These are phyloP conservation scores for Rousettus madagascariensis DNA, from an alignment of 2,797 vertebrate genomes.

Conservation along the genomic window DNA sequence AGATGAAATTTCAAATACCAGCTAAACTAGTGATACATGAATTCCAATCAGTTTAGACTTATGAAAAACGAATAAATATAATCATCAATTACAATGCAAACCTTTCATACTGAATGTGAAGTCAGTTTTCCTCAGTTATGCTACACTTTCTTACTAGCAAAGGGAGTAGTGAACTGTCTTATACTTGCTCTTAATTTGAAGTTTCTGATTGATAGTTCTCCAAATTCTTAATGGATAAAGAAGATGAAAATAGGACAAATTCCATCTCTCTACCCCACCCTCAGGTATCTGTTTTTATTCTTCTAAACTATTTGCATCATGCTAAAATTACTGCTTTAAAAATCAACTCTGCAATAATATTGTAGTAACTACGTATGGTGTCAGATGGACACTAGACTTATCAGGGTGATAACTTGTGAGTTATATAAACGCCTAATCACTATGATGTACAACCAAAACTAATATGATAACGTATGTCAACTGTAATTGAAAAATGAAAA, in stretches of 20 bases:
- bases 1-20: slow-evolving; percentile 26
- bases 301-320: slow-evolving; percentile 10
- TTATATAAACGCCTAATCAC: not conserved
- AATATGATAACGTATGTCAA: not conserved
- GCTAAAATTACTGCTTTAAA: slow-evolving; percentile 39
- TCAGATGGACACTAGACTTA: not conserved
- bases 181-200: not conserved
- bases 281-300: not conserved
- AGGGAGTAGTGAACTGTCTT: not conserved
- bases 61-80: not conserved
- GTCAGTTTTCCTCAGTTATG: slow-evolving; percentile 11
- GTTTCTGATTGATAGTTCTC: not conserved
- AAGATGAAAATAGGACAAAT: slow-evolving; percentile 34
- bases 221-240: slow-evolving; percentile 25
- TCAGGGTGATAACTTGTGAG: not conserved
- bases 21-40: not conserved
- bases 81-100: slow-evolving; percentile 14
- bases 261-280: not conserved
- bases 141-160: slow-evolving; percentile 22
- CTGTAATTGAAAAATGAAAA: not conserved
- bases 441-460: not conserved
- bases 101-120: slow-evolving; percentile 21
- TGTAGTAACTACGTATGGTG: not conserved
- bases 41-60: slow-evolving; percentile 27
- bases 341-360: not conserved